Evolutionary conservation across 1,140 invertebrate species (phyloP), one percentile per base, ranked within the genome.

Genomic region (Notospermus geniculatus): DNA sequence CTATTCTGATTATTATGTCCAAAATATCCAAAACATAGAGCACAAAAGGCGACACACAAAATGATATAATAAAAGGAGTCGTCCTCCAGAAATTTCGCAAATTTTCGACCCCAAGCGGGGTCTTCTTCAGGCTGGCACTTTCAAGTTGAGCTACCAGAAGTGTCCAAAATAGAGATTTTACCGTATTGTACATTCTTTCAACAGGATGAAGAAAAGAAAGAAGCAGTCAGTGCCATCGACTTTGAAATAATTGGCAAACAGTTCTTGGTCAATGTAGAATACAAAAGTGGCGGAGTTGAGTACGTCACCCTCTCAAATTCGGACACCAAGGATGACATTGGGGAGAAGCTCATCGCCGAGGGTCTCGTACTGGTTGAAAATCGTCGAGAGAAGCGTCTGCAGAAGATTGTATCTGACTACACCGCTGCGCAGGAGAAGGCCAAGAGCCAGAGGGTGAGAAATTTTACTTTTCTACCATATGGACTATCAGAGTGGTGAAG

Each of bases 311-410:
- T 98, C 15, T 71, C 85, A 13, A 87, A 91, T 68, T 84, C 88
- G 2, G 84, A 85, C 39, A 87, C 85, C 28, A 90, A 80, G 36
- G 92, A 77, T 84, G 88, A 81, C 59, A 93, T 98, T 66, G 89
- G 87, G 29, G 91, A 92, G 79, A 86, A 84, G 64, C 84, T 98
- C 17, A 88, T 99, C 59, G 84, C 86, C 36, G 90, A 96, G 69
- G 97, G 97, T 15, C 85, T 90, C 46, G 83, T 96, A 1, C 73
- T 97, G 36, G 88, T 90, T 59, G 92, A 95, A 52, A 86, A 86
- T 53, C 83, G 89, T 41, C 87, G 88, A 61, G 94, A 97, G 72
- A 88, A 87, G 60, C 87, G 90, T 68, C 85, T 97, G 32, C 85
- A 88, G 54, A 88, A 91, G 80, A 76, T 97, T 78, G 87, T 92